Evolutionary conservation across 2,888 invertebrate genomes (phyloP).

Genomic region (Xestobium rufovillosum): DNA sequence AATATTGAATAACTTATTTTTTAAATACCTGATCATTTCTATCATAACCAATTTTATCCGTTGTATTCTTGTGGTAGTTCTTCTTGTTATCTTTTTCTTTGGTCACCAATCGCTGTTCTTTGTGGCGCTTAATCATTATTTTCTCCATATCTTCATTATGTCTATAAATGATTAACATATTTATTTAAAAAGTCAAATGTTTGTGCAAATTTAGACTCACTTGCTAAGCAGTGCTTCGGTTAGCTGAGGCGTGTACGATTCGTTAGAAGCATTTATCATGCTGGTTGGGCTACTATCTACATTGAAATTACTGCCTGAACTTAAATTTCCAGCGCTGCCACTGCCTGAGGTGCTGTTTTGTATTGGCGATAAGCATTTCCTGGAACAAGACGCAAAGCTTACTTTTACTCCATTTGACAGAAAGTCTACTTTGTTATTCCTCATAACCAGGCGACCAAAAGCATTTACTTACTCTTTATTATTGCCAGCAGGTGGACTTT

Average conservation of each 20-base stretch:
- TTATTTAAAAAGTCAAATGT: background rate
- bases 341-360: slow-evolving; percentile 51
- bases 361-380: slow-evolving; percentile 44
- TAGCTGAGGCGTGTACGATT: slow-evolving; percentile 46
- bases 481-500: slow-evolving; percentile 26
- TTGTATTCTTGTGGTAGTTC: slow-evolving; percentile 27
- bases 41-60: slow-evolving; percentile 24
- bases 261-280: slow-evolving; percentile 41
- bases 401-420: no score
- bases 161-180: slow-evolving; percentile 41
- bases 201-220: slow-evolving; percentile 31
- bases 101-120: slow-evolving; percentile 50
- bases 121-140: slow-evolving; percentile 62
- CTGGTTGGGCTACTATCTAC: slow-evolving; percentile 49
- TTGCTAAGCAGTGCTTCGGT: slow-evolving; percentile 54
- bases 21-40: slow-evolving; percentile 14
- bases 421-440: no score
- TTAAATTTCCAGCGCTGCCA: slow-evolving; percentile 54
- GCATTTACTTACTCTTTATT: no score
- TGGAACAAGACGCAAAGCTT: slow-evolving; percentile 30
- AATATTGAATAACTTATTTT: no score
- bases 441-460: no score
- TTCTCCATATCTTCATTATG: slow-evolving; percentile 82
- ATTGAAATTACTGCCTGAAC: slow-evolving; percentile 51
- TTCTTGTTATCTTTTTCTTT: slow-evolving; percentile 42